Percentiles rank a stretch among this genome's conserved stretches.
phyloP scores from a whole-genome alignment of 2,888 invertebrate species.

The Bimastos eiseni region DNA sequence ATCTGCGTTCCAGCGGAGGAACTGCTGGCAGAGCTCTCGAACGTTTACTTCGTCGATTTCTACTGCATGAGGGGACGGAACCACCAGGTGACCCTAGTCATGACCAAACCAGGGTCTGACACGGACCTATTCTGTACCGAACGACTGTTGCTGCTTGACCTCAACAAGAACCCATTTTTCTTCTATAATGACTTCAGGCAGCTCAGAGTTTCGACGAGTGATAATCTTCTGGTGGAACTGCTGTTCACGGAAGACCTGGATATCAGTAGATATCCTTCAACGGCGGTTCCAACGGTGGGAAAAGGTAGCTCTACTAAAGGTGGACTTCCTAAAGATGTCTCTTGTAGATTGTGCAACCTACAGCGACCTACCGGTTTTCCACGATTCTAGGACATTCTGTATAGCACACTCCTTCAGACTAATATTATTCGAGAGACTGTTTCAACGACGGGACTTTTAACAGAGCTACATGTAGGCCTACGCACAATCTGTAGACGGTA shows the following conservation, averaged over 20 bases:
- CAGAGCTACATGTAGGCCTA: too few species aligned
- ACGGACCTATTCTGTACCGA: constrained; percentile 29
- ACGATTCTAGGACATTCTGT: neutral
- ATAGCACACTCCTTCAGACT: too few species aligned
- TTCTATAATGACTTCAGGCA: neutral
- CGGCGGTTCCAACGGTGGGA: neutral
- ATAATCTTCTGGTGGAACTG: constrained; percentile 9
- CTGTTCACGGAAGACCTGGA: constrained; percentile 31
- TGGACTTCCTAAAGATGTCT: constrained; percentile 2
- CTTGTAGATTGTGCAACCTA: constrained; percentile 25
- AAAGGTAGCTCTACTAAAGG: constrained; percentile 28
- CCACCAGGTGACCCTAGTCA: constrained; percentile 36
- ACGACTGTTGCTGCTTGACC: neutral
- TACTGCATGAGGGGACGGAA: constrained; percentile 18
- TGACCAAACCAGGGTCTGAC: constrained; percentile 27
- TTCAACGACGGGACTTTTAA: too few species aligned
- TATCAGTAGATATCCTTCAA: neutral
- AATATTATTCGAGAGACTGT: too few species aligned
- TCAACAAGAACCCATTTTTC: constrained; percentile 14
- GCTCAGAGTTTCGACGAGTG: neutral
- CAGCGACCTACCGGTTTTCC: neutral
- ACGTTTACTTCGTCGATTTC: constrained; percentile 34
- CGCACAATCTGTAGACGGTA: too few species aligned
- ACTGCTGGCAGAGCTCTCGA: neutral
- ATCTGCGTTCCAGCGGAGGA: neutral